phyloP scores from a whole-genome alignment of 1,140 invertebrate genomes.

The Cydia strobilella region DNA sequence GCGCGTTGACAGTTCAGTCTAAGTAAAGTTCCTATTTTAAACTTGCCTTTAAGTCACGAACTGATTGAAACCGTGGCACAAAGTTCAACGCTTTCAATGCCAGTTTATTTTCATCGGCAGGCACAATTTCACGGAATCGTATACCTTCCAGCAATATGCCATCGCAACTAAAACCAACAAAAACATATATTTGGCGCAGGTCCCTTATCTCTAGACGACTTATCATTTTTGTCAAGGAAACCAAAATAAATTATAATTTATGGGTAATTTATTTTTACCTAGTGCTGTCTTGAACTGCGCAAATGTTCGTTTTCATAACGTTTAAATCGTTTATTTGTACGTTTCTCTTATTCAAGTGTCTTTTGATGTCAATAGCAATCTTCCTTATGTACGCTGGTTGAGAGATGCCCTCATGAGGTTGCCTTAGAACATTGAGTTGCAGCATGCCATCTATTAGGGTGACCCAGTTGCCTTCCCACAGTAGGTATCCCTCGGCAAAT shows the following conservation, averaged over 20 bases:
- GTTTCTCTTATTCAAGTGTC: slow-evolving; percentile 7
- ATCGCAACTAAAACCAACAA: slow-evolving; percentile 46
- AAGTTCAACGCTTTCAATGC: slow-evolving; percentile 44
- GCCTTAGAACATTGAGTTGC: slow-evolving; percentile 44
- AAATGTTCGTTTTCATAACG: not conserved
- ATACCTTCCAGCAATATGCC: slow-evolving; percentile 45
- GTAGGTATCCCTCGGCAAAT: slow-evolving; percentile 43
- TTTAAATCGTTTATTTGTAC: not conserved
- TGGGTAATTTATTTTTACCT: not conserved
- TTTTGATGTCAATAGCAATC: slow-evolving; percentile 42
- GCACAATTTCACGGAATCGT: slow-evolving; percentile 40
- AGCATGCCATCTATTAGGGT: slow-evolving; percentile 51
- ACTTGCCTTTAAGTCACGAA: slow-evolving; percentile 41
- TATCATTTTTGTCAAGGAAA: too few species aligned
- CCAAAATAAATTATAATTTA: not conserved
- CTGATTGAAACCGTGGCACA: slow-evolving; percentile 38
- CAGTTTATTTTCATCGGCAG: slow-evolving; percentile 17
- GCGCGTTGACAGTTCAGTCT: not conserved
- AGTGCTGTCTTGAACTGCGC: not conserved
- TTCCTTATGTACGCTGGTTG: slow-evolving; percentile 44
- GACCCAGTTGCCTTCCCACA: slow-evolving; percentile 54
- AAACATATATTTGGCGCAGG: not conserved
- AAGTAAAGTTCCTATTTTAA: not conserved
- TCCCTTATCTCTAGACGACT: too few species aligned
- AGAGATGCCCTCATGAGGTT: slow-evolving; percentile 39